Evolutionary conservation across 2,888 invertebrate species (phyloP), one percentile per base, ranked within the genome.

Genomic region (Apotomis turbidana): DNA sequence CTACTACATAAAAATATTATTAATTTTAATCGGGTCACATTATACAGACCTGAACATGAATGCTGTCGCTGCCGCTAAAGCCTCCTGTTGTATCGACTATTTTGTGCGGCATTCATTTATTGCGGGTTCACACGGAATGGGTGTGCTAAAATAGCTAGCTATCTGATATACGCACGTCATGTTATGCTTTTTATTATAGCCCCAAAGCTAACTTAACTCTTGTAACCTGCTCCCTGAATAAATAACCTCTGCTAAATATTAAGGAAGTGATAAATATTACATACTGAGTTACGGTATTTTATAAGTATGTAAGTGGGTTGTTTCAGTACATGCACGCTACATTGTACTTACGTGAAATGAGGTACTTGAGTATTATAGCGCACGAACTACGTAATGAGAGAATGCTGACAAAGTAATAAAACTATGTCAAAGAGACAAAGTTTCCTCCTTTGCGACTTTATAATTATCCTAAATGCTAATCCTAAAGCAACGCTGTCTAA

Each of bases 61-160:
- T 70, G 68, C 55, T 59, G 71, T 52, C 67, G 70, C 49, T 49
- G 9, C 9, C 49, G 49, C 49, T 49, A 49, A 49, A 49, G 3
- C 49, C 9, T 3, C 9, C 9, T 8, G 74, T 68, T 60, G 70
- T 70, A 73, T 70, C 66, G 70, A 70, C 70, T 66, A 73, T 70
- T 73, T 80, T 68, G 63, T 68, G 63, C 72, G 79, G 78, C 79
- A 80, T 80, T 81, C 80, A 82, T 83, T 84, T 81, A 85, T 82
- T 78, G 79, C 81, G 72, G 78, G 78, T 79, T 77, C 78, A 79
- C 84, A 85, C 83, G 85, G 76, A 80, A 81, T 74, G 79, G 80
- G 81, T 77, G 81, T 79, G 79, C 79, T 82, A 74, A 75, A 79
- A 79, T 78, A 78, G 75, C 75, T 71, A 74, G 74, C 75, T 76